These are phyloP conservation scores for Drosophila fungiperda DNA, from an alignment of 2,888 invertebrate species.

Conservation along the genomic window DNA sequence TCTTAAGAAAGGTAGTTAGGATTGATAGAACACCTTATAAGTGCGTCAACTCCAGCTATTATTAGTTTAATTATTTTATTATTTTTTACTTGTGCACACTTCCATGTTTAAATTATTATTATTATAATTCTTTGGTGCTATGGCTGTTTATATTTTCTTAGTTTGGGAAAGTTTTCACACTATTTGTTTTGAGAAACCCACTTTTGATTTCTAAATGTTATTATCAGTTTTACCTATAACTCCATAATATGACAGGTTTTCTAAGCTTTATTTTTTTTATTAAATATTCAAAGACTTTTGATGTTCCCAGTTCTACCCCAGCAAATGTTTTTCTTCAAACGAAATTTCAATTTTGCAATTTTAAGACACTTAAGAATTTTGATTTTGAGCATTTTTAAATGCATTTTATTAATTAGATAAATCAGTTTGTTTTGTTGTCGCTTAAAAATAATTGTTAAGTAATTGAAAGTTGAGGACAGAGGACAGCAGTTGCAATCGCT, in stretches of 20 bases:
- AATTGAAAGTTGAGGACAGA: constrained; percentile 23
- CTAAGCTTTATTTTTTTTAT: too few species aligned
- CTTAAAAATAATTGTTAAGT: constrained; percentile 49
- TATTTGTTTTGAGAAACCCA: too few species aligned
- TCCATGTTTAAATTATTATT: too few species aligned
- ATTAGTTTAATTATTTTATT: too few species aligned
- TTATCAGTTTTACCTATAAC: too few species aligned
- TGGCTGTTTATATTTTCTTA: not conserved
- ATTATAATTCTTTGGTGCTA: not conserved
- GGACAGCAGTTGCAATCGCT: constrained; percentile 18
- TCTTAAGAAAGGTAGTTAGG: not conserved
- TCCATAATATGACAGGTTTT: too few species aligned
- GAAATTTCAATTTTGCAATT: not conserved
- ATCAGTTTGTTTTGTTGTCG: constrained; percentile 54
- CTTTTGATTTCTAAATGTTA: too few species aligned
- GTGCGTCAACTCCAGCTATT: not conserved
- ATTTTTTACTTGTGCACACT: too few species aligned
- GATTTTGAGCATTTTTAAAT: constrained; percentile 29
- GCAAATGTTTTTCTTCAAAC: not conserved
- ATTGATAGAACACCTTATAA: not conserved
- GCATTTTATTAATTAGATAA: constrained; percentile 47
- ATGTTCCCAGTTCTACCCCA: not conserved
- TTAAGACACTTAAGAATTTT: not conserved
- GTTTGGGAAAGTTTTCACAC: too few species aligned
- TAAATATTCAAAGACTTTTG: not conserved